Percentiles rank a stretch among this genome's conserved stretches.
These are phyloP conservation scores for Triplophysa yarkandensis DNA, from an alignment of 2,797 vertebrate species.

Conservation along the genomic window DNA sequence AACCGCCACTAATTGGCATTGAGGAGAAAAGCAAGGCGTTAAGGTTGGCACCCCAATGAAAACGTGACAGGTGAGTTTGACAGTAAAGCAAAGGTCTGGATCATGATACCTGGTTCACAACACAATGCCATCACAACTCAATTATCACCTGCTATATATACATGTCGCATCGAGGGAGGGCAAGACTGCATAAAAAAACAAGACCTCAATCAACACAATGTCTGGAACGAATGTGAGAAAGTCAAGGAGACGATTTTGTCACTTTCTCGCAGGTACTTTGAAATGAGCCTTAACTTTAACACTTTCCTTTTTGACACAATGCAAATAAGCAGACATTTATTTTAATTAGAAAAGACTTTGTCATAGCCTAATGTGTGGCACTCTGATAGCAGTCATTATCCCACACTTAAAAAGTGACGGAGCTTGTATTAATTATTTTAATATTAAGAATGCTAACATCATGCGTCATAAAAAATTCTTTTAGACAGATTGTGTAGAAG, in stretches of 20 bases:
- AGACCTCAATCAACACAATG: constrained; percentile 60
- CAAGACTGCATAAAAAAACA: constrained; percentile 51
- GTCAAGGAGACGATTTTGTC: constrained; percentile 39
- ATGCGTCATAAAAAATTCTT: background rate
- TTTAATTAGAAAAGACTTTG: constrained; percentile 49
- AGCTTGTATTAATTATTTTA: constrained; percentile 21
- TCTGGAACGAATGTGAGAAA: constrained; percentile 58
- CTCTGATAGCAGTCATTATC: constrained; percentile 14
- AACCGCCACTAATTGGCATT: constrained; percentile 76
- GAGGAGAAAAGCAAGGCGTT: constrained; percentile 63
- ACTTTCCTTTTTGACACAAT: constrained; percentile 36
- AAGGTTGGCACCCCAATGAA: constrained; percentile 68
- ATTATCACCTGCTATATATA: constrained; percentile 82
- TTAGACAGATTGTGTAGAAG: background rate
- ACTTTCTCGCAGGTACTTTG: constrained; percentile 42
- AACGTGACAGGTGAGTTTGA: constrained; percentile 73
- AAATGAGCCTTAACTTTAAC: constrained; percentile 52
- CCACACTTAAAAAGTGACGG: constrained; percentile 15
- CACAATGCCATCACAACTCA: constrained; percentile 76
- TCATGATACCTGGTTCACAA: constrained; percentile 54
- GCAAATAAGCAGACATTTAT: constrained; percentile 34
- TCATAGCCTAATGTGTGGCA: constrained; percentile 30
- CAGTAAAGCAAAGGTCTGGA: constrained; percentile 58
- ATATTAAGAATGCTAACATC: background rate
- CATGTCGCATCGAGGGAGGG: constrained; percentile 55